Conservation (phyloP, 2,888 invertebrate genomes). For the Agriopis aurantiaria region DNA sequence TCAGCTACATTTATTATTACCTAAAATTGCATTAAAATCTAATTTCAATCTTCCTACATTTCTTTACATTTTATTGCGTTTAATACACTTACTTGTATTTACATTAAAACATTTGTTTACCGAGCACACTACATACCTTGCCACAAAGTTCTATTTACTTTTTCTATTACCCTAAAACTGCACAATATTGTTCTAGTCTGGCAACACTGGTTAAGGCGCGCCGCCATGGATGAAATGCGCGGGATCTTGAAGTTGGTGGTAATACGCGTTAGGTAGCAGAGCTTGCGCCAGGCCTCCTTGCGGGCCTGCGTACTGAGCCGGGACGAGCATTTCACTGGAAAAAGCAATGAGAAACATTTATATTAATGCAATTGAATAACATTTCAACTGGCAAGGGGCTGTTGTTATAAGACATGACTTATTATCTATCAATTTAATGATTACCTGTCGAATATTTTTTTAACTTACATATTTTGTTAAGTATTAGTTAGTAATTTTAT, state of each 20-base stretch:
- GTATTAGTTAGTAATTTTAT: no score
- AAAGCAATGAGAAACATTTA: slow-evolving; percentile 14
- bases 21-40: not conserved
- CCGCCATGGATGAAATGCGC: slow-evolving; percentile 74
- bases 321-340: slow-evolving; percentile 80
- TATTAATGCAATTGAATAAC: not conserved
- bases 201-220: slow-evolving; percentile 55
- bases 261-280: slow-evolving; percentile 77
- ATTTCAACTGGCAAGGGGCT: no score
- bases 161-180: not conserved
- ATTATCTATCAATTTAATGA: no score
- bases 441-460: no score
- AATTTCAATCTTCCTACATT: not conserved
- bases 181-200: slow-evolving; percentile 4
- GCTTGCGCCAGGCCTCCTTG: slow-evolving; percentile 75
- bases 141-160: not conserved
- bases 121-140: not conserved
- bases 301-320: slow-evolving; percentile 77
- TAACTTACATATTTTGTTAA: no score
- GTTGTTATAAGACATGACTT: no score
- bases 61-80: not conserved
- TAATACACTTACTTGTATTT: not conserved
- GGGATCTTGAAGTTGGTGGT: slow-evolving; percentile 78
- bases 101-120: not conserved
- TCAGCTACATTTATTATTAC: slow-evolving; percentile 10